Evolutionary conservation across 35 echinoderm and acorn worm genomes (phyloP), one percentile per base, ranked within the genome.

Genomic region (Holothuria glaberrima): DNA sequence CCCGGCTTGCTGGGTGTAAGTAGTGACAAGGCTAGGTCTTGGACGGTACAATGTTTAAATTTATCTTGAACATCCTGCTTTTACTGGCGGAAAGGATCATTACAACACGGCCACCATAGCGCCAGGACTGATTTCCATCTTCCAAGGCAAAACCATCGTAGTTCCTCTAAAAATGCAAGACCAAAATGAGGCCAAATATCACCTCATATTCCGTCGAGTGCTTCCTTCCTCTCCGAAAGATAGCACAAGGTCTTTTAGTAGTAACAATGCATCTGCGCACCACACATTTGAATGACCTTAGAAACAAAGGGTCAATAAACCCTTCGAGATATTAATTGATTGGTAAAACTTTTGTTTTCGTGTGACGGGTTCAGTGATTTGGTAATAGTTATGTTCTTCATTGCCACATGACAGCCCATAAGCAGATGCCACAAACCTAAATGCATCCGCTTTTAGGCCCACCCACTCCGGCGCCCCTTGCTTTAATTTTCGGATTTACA

Each of bases 171-270:
- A 73, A 74, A 75, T 41, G 28, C 24, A 38, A 75, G 71, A 75
- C 33, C 71, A 75, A 75, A 75, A 75, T 75, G 71, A 75, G 71
- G 71, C 71, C 71, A 75, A 75, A 75, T 75, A 75, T 75, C 71
- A 44, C 71, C 31, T 75, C 31, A 21, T 75, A 31, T 41, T 41
- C 31, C 24, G 2, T 21, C 71, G 6, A 75, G 32, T 38, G 44
- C 31, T 75, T 75, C 71, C 71, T 75, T 75, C 71, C 71, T 32
- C 32, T 41, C 44, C 33, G 44, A 32, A 75, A 32, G 71, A 75
- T 75, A 75, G 44, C 29, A 38, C 71, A 75, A 34, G 71, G 71
- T 41, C 71, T 41, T 31, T 32, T 31, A 31, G 71, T n/a, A 75
- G 44, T 32, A 9, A 31, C 34, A 38, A 2, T 75, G 71, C 71